phyloP scores from a whole-genome alignment of 2,888 invertebrate species.

The Torymus texanus region DNA sequence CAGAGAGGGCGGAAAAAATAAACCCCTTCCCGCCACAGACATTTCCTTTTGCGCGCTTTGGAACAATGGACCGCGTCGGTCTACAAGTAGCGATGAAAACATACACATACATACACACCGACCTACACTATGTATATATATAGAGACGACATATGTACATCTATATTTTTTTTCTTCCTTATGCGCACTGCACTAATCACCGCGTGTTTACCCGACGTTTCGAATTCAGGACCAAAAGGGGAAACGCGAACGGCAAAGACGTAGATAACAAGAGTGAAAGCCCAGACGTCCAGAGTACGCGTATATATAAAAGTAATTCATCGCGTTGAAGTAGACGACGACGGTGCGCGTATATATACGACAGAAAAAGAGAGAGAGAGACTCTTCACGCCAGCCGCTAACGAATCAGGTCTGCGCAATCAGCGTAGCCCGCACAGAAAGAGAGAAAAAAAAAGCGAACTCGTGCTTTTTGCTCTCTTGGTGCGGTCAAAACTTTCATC shows the following conservation, averaged over 20 bases:
- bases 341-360: no score
- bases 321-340: background rate
- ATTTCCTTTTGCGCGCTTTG: conserved; percentile 11
- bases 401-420: conserved; percentile 19
- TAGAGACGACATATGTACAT: no score
- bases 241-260: background rate
- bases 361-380: background rate
- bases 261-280: background rate
- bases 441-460: no score
- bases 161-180: background rate
- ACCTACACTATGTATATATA: no score
- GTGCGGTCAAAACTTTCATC: no score
- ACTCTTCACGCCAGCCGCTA: conserved; percentile 4
- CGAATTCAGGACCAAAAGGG: conserved; percentile 17
- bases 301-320: conserved; percentile 26
- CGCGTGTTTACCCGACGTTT: conserved; percentile 1
- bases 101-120: background rate
- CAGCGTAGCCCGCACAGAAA: background rate
- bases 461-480: no score
- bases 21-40: conserved; percentile 5
- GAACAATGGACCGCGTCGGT: conserved; percentile 15
- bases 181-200: conserved; percentile 25
- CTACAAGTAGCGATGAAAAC: conserved; percentile 35
- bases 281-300: background rate
- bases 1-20: conserved; percentile 14